phyloP scores from a whole-genome alignment of 2,888 invertebrate species.

The Rotaria sp. region DNA sequence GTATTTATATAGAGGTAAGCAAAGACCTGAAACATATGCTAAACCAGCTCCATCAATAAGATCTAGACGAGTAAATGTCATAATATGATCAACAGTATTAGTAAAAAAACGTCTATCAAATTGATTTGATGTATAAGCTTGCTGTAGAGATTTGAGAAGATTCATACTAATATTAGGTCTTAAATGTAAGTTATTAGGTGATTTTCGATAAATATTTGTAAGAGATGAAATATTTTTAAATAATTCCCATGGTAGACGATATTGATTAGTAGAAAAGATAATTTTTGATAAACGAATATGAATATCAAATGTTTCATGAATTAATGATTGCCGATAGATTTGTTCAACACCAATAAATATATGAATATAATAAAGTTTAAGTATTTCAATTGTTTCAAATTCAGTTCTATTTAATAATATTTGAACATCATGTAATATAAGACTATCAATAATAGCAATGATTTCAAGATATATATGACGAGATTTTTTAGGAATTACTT shows the following conservation, averaged over 20 bases:
- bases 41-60: neutral
- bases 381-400: neutral
- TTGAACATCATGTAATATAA: neutral
- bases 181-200: neutral
- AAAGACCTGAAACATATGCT: neutral
- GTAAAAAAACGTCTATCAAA: neutral
- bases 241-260: conserved; percentile 14
- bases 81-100: neutral
- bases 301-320: neutral
- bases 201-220: neutral
- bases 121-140: too few relatives aligned
- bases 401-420: neutral
- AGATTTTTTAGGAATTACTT: neutral
- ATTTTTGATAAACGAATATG: neutral
- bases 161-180: neutral
- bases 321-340: neutral
- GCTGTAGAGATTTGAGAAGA: neutral
- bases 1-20: neutral
- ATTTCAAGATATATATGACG: neutral
- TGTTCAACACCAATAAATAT: neutral
- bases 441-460: neutral
- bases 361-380: conserved; percentile 6
- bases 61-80: neutral
- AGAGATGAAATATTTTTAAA: neutral
- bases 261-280: neutral